Evolutionary conservation across 2,888 invertebrate species (phyloP).

Genomic region (Tyria jacobaeae): DNA sequence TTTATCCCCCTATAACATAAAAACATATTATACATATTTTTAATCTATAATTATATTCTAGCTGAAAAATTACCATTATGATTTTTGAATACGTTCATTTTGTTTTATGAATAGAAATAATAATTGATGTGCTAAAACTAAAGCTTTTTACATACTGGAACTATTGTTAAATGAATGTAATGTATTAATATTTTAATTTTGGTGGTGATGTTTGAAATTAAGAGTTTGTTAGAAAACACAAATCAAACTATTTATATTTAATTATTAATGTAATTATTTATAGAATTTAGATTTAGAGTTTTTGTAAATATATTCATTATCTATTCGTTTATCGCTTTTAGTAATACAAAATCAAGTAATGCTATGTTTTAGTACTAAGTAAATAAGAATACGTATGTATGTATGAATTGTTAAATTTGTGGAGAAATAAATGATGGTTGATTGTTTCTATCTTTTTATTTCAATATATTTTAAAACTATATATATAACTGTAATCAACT

Average conservation of each 20-base stretch:
- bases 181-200: constrained; percentile 13
- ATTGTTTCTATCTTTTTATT: constrained; percentile 44
- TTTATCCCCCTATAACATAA: too few relatives aligned
- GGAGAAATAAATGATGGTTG: constrained; percentile 60
- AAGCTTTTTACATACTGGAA: not conserved
- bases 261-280: constrained; percentile 34
- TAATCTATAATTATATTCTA: too few relatives aligned
- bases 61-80: too few relatives aligned
- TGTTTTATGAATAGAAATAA: too few relatives aligned
- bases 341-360: constrained; percentile 17
- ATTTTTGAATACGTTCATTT: too few relatives aligned
- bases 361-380: constrained; percentile 45
- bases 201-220: constrained; percentile 60
- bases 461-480: too few relatives aligned
- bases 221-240: constrained; percentile 50
- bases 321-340: constrained; percentile 35
- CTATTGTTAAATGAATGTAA: not conserved
- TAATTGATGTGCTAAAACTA: not conserved
- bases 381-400: constrained; percentile 33
- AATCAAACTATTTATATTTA: constrained; percentile 37
- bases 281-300: constrained; percentile 18
- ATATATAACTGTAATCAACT: not conserved
- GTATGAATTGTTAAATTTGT: constrained; percentile 46
- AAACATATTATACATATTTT: too few relatives aligned
- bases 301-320: constrained; percentile 38